Conservation (phyloP, 2,797 vertebrate genomes). For the Ispidina lecontei region DNA sequence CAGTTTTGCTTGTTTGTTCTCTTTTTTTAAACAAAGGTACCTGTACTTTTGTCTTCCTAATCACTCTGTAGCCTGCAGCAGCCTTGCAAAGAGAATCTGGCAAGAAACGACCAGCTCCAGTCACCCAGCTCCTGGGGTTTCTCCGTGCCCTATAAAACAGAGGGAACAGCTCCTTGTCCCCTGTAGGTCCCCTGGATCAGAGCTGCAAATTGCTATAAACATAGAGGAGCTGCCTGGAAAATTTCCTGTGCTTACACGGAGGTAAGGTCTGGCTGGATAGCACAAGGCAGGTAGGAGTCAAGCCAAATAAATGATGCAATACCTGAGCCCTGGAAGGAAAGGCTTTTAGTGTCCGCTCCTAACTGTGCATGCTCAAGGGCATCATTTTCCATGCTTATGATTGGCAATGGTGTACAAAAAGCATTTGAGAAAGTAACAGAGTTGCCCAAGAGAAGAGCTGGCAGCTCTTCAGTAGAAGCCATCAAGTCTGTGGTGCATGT, state of each 20-base stretch:
- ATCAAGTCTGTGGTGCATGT: accelerated
- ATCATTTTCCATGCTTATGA: neutral
- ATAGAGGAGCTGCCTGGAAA: neutral
- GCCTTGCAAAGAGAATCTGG: neutral
- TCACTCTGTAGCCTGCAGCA: neutral
- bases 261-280: neutral
- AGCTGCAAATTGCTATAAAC: neutral
- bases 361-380: accelerated
- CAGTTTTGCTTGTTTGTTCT: constrained; percentile 24
- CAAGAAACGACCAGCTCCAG: neutral
- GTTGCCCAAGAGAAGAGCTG: neutral
- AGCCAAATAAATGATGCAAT: neutral
- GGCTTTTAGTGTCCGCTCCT: neutral
- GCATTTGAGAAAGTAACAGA: neutral
- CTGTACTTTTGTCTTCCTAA: constrained; percentile 8
- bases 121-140: neutral
- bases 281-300: neutral
- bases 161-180: neutral
- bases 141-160: neutral
- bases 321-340: neutral
- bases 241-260: neutral
- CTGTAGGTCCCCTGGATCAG: neutral
- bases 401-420: neutral
- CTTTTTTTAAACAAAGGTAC: neutral
- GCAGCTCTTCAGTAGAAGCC: neutral